Percentiles rank a stretch among this genome's conserved stretches.
phyloP scores from a whole-genome alignment of 1,140 invertebrate genomes.

The Polypedilum vanderplanki region DNA sequence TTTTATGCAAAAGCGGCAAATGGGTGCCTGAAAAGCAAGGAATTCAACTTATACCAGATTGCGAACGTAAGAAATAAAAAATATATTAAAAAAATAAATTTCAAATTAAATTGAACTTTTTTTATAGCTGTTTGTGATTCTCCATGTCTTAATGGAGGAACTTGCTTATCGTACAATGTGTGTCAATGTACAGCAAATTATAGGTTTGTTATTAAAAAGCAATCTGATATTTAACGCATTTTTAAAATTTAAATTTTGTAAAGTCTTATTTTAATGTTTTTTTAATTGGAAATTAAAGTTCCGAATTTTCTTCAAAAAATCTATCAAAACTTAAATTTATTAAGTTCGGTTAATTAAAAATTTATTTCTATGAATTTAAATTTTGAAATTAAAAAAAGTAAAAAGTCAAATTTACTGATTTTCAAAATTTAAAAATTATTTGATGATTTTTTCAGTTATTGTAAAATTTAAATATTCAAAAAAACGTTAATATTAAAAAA shows the following conservation, averaged over 20 bases:
- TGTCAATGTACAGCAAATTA: constrained; percentile 69
- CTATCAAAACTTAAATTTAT: too few species aligned
- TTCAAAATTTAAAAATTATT: too few species aligned
- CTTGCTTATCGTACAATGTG: constrained; percentile 62
- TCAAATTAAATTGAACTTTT: not conserved
- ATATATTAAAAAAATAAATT: too few species aligned
- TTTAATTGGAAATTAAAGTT: too few species aligned
- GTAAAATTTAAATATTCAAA: too few species aligned
- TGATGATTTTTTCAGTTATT: too few species aligned
- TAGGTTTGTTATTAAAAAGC: constrained; percentile 41
- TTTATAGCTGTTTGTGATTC: constrained; percentile 61
- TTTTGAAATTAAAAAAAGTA: too few species aligned
- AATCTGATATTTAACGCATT: not conserved
- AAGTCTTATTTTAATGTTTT: not conserved
- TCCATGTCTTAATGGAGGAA: constrained; percentile 66
- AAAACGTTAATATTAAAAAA: too few species aligned
- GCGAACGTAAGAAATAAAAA: constrained; percentile 41
- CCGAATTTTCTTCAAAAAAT: constrained; percentile 35
- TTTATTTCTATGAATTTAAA: too few species aligned
- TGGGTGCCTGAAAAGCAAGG: constrained; percentile 55
- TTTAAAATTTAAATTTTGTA: too few species aligned
- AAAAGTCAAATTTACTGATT: too few species aligned
- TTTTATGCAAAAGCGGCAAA: constrained; percentile 55
- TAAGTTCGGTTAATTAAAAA: too few species aligned
- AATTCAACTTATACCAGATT: constrained; percentile 56